Base-by-base conservation (phyloP, 2,888 invertebrate species). In the Leptopilina syphax region DNA sequence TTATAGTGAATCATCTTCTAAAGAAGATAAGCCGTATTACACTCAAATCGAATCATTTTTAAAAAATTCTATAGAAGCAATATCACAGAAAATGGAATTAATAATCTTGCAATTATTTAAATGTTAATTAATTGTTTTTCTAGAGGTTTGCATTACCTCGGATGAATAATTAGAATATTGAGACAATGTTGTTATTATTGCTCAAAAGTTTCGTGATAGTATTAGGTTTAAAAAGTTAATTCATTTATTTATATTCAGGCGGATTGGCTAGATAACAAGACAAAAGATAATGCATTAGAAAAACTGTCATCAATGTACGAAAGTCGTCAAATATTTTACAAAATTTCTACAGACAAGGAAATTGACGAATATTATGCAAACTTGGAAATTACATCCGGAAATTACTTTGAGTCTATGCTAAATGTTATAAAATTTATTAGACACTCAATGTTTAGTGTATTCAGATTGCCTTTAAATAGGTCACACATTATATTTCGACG, bases 211-310 rank as follows among this genome's bases (percentile, higher is more conserved):
- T 6, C 3, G 41, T 18, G 18, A 18, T 18, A 18, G 18, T 18
- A 18, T 18, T 18, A 18, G 18, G 18, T 18, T 3, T 6, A 41
- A 41, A 18, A 41, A 5, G 41, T 41, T 41, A 41, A 18, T 18
- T 18, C 18, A 41, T 41, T 41, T 41, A 41, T 41, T 1, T 5
- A 41, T 41, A 5, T 78, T 13, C 66, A 90, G 90, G 86, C 98
- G 13, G 96, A 96, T 73, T 98, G 98, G 98, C 98, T 98, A 98
- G 98, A 98, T 89, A 94, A 95, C 0, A 92, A 93, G 84, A 98
- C 98, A 0, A 95, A 95, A 70, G 91, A 92, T 84, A 95, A 95
- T 78, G 97, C 97, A 0, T 91, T 96, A 82, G 95, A 95, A 82
- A 97, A 98, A 90, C 95, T 96, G 0, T 94, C 95, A 81, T 94